Base-by-base conservation (phyloP, 2,113 vertebrate genomes). In the Peromyscus polionotus region DNA sequence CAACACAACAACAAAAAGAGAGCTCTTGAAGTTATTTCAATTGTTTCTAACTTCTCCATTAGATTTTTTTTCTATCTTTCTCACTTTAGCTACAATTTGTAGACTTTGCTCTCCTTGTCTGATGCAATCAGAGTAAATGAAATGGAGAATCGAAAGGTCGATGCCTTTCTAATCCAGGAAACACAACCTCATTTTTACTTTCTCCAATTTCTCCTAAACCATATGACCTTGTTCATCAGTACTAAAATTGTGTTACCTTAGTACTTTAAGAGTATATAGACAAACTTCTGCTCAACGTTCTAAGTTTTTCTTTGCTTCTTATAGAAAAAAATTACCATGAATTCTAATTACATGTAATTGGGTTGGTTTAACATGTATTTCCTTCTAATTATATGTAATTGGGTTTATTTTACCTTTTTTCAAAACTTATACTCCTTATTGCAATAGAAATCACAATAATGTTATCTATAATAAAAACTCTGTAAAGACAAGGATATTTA, bases 121-220 rank as follows among this genome's bases (percentile, higher is more conserved):
- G 83, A 94, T 92, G 57, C 68, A 96, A 96, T 97, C 94, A 95
- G 94, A 22, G 7, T 75, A 94, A 96, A 94, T 89, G 42, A 92
- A 96, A 92, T 90, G 42, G 83, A 80, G 83, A 97, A 72, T 84
- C 0, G 0, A 89, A 97, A 97, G 76, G 95, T 97, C 90, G 94
- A 63, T 95, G 88, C 19, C 90, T 95, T 96, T 92, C 73, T 97
- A 95, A 96, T 94, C 77, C 79, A 88, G 65, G 39, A 96, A 98
- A 59, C 57, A 90, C 63, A 39, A 51, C 73, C 42, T 94, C 61
- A 96, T 94, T 96, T 93, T 93, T 88, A 54, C 63, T 95, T 95
- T 94, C 67, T 88, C 22, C 26, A 59, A 0, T 94, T 94, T 95
- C 77, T 96, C 28, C 26, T 84, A 94, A 94, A 45, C n/a, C 51